Evolutionary conservation across 2,113 vertebrate genomes (phyloP).

Genomic region (Hydrolagus affinis): DNA sequence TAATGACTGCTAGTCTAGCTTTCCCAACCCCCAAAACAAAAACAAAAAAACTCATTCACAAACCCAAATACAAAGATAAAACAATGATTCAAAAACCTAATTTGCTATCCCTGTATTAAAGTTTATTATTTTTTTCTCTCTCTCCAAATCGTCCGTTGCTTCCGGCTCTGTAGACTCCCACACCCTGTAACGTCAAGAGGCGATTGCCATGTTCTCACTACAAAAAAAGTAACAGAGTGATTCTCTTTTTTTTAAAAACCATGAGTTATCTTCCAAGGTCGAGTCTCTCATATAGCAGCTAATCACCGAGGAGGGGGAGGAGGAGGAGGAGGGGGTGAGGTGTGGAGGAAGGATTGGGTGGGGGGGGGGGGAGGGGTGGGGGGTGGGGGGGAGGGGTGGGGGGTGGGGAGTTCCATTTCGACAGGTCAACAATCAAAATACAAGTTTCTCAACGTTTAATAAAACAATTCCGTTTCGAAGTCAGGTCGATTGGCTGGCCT

Average conservation of each 20-base stretch:
- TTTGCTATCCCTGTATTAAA: constrained; percentile 32
- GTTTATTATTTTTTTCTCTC: constrained; percentile 25
- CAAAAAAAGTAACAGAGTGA: constrained; percentile 28
- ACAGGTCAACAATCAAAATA: constrained; percentile 24
- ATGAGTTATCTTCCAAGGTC: constrained; percentile 31
- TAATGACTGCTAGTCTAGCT: constrained; percentile 26
- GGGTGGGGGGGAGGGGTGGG: too few species aligned
- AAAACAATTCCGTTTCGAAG: constrained; percentile 31
- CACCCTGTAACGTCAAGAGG: constrained; percentile 27
- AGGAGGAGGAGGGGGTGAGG: too few species aligned
- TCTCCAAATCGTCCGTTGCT: constrained; percentile 17
- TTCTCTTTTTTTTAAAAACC: constrained; percentile 31
- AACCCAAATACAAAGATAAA: constrained; percentile 33
- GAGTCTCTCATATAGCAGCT: constrained; percentile 27
- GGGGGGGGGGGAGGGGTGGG: too few species aligned
- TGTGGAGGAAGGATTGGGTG: too few species aligned
- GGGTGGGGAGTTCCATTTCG: constrained; percentile 26
- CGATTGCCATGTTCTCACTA: constrained; percentile 27
- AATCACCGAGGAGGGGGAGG: constrained; percentile 29
- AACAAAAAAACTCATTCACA: constrained; percentile 30
- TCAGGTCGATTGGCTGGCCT: constrained; percentile 29
- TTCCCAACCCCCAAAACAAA: neutral
- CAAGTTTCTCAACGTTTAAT: constrained; percentile 29
- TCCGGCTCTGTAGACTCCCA: constrained; percentile 22
- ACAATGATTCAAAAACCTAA: constrained; percentile 31